A percentile compares a stretch with the other conserved stretches of the same genome.
Evolutionary conservation across 53 echinoderm and acorn worm genomes (phyloP).

Genomic region (Paracentrotus lividus): DNA sequence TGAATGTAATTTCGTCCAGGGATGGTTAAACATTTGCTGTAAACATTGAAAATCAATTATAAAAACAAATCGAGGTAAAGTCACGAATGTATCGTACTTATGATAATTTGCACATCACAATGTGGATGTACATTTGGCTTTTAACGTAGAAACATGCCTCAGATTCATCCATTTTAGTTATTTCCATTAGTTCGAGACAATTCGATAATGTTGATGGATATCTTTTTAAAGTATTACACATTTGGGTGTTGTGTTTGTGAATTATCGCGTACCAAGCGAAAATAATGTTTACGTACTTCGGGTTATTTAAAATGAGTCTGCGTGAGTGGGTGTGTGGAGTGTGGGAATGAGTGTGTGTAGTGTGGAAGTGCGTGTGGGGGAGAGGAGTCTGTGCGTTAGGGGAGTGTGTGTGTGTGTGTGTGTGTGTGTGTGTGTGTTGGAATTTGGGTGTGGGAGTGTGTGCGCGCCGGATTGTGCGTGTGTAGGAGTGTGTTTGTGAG

Average conservation of each 20-base stretch:
- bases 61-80: neutral
- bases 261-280: neutral
- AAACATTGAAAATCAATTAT: neutral
- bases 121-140: neutral
- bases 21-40: neutral
- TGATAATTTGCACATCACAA: neutral
- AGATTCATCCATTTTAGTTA: neutral
- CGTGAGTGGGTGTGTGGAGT: neutral
- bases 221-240: neutral
- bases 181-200: too few species aligned
- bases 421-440: neutral
- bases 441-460: too few species aligned
- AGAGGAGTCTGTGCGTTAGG: too few species aligned
- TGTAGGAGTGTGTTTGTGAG: too few species aligned
- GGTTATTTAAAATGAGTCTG: neutral
- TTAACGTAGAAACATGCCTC: neutral
- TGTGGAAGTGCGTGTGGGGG: neutral
- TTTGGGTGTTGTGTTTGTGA: neutral
- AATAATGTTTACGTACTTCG: neutral
- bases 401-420: slow-evolving; percentile 27
- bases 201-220: neutral
- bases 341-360: neutral
- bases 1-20: neutral
- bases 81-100: neutral
- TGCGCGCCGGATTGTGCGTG: neutral